phyloP scores from a whole-genome alignment of 1,140 invertebrate genomes.

The Drosophila parvula region DNA sequence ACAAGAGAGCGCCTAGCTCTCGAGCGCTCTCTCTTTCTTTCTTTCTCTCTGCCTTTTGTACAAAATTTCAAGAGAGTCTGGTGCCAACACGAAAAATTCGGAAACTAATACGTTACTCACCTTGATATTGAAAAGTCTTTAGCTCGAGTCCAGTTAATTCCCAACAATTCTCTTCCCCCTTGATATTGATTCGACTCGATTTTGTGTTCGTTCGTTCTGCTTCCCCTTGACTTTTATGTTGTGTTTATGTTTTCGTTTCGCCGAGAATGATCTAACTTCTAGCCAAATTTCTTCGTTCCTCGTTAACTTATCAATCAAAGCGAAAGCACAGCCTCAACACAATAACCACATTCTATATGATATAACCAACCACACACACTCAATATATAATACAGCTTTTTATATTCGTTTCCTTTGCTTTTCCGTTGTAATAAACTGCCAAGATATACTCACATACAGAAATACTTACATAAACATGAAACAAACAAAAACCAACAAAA shows the following conservation, averaged over 20 bases:
- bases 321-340: conserved; percentile 43
- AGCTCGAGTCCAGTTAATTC: not conserved
- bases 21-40: too few relatives aligned
- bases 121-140: too few relatives aligned
- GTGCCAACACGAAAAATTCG: too few relatives aligned
- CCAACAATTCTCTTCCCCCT: not conserved
- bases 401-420: conserved; percentile 38
- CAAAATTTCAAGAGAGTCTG: too few relatives aligned
- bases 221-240: conserved; percentile 40
- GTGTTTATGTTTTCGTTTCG: conserved; percentile 25
- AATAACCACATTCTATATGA: conserved; percentile 35
- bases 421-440: conserved; percentile 38
- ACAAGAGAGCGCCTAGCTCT: too few relatives aligned
- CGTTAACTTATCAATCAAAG: conserved; percentile 37
- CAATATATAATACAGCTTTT: conserved; percentile 21
- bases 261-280: conserved; percentile 48
- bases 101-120: too few relatives aligned
- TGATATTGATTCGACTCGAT: conserved; percentile 32
- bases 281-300: conserved; percentile 12
- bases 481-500: conserved; percentile 12
- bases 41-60: too few relatives aligned
- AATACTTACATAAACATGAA: conserved; percentile 51
- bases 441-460: conserved; percentile 43
- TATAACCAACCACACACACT: conserved; percentile 22
- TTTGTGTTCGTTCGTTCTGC: conserved; percentile 43